Evolutionary conservation across 30 jellyfish, hydroid and myxozoan species (phyloP), one percentile per base, ranked within the genome.

Genomic region (Morbakka virulenta): DNA sequence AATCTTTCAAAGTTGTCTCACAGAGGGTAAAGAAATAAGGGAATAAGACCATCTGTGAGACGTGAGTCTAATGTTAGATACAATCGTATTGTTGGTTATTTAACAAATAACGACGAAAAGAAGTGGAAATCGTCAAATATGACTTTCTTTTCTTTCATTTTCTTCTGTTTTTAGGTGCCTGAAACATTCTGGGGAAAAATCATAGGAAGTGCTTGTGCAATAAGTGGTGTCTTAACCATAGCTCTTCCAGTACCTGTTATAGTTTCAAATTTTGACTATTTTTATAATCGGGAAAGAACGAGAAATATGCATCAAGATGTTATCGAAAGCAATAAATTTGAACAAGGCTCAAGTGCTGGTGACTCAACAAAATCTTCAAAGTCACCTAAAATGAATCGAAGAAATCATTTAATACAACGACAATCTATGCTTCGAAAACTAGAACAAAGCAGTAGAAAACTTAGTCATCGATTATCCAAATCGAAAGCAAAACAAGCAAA

Each of bases 231-330:
- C 9, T 62, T 91, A 3, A 84, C 98, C 33, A 91, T 83, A 24
- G 98, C 98, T 0, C 67, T 91, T n/a, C 98, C 98, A 0, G 98
- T 91, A 0, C 98, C 98, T 0, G 98, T 91, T 3, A 91, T 91
- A 34, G 98, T 91, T 2, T 91, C 98, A 4, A 91, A 91, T 67
- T 91, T 91, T 67, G 98, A 91, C 69, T 91, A 91, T 74, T 91
- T 91, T 32, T 91, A 85, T 79, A 91, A 91, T 33, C 87, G 95
- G 30, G 98, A 91, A 52, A 32, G 95, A 65, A 91, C 96, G 2
- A 72, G 89, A 34, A 84, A 80, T 35, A 79, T 84, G 71, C 93
- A 91, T 71, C 85, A 64, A 28, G 86, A 25, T 52, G 32, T 84
- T 64, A 41, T 74, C 1, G 83, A 53, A 12, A 84, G 75, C 20